Conservation (phyloP, 2,797 vertebrate genomes). For the Siniperca scherzeri region DNA sequence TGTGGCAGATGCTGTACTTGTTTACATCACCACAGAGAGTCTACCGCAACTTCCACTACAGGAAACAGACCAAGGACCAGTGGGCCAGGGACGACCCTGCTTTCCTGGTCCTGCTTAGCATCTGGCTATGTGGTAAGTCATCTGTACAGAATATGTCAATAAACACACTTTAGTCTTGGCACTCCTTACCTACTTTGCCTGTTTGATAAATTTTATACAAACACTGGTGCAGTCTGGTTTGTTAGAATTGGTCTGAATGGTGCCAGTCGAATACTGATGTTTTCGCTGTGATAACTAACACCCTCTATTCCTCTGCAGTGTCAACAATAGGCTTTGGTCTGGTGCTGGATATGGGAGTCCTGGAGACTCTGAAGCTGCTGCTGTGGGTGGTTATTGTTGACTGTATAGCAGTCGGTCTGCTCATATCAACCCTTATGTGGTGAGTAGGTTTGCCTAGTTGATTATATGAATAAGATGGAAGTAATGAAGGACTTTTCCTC, state of each 20-base stretch:
- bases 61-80: constrained; percentile 99
- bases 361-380: constrained; percentile 95
- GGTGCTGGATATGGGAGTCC: constrained; percentile 93
- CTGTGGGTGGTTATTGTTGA: constrained; percentile 99
- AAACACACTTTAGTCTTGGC: background rate
- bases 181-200: background rate
- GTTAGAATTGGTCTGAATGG: background rate
- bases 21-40: constrained; percentile 97
- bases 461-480: background rate
- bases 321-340: constrained; percentile 97
- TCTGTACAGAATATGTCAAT: background rate
- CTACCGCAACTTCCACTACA: constrained; percentile 99
- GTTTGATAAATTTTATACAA: background rate
- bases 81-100: constrained; percentile 98
- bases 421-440: constrained; percentile 98
- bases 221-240: background rate
- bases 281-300: background rate
- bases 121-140: constrained; percentile 93
- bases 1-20: constrained; percentile 99
- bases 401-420: constrained; percentile 95
- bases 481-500: background rate
- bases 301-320: constrained; percentile 79
- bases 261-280: background rate
- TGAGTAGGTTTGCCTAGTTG: constrained; percentile 78
- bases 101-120: constrained; percentile 94